Evolutionary conservation across 2,113 vertebrate genomes (phyloP), one percentile per base, ranked within the genome.

Genomic region (Phyllopteryx taeniolatus): DNA sequence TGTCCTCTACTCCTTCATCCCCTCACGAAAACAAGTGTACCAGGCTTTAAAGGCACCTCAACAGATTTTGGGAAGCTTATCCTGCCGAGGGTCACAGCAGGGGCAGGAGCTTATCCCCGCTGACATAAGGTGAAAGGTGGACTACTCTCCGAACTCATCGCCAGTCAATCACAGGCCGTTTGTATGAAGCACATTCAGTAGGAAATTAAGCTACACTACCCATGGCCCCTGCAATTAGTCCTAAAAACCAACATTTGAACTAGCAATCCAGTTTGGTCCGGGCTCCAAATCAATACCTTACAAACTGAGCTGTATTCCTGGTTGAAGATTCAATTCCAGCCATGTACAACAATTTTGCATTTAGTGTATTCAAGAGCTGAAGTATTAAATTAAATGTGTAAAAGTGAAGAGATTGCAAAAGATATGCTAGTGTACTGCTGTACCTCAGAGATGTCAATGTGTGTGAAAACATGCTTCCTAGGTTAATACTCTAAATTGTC

Each of bases 91-190:
- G 59, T 61, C 59, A 61, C 59, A 61, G 59, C 59, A 14, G 59
- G 59, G 59, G 6, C 59, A 61, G 8, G 59, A 61, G 59, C 59
- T 61, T 61, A 61, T 61, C 59, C 59, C 31, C 31, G n/a, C 31
- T 61, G 59, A 61, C 59, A 61, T 61, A 61, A 61, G 59, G 59
- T 61, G 59, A 61, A 61, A 61, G 59, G 59, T 61, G 59, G 59
- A 33, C 59, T 15, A 13, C 27, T 27, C 27, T 1, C 27, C 1
- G 27, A 27, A 27, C 59, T 35, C 4, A 39, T 39, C 7, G 59
- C 59, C 59, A 61, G 59, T 61, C 59, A 61, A 17, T 61, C 59
- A 33, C 31, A 61, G 59, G 59, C 14, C 31, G 59, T 19, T 61
- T 61, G 59, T 35, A 35, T 17, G 33, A 61, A 61, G 59, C 59